Evolutionary conservation across 30 jellyfish, hydroid and myxozoan species (phyloP).

Genomic region (Hydractinia echinata): DNA sequence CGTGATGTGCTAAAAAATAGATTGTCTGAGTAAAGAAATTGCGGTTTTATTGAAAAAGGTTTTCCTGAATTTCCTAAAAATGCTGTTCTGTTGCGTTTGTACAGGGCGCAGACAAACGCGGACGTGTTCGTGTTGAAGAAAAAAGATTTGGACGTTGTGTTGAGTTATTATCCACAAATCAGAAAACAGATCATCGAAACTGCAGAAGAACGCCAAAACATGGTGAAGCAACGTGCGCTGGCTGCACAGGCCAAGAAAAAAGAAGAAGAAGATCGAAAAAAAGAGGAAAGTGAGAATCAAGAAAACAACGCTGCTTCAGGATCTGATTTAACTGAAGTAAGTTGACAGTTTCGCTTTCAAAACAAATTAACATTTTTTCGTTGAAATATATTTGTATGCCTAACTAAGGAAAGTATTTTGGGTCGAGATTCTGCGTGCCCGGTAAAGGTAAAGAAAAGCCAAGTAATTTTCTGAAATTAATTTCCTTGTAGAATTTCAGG

Average conservation of each 20-base stretch:
- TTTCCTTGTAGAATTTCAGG: too few species aligned
- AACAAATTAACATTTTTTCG: too few species aligned
- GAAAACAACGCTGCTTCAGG: background rate
- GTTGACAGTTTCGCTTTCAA: too few species aligned
- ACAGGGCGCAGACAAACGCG: conserved; percentile 61
- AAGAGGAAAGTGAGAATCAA: conserved; percentile 34
- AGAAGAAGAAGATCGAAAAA: conserved; percentile 25
- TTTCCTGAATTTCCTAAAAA: background rate
- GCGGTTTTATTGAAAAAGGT: too few species aligned
- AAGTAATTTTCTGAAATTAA: too few species aligned
- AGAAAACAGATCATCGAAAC: conserved; percentile 25
- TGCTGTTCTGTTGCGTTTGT: background rate
- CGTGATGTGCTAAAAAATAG: too few species aligned
- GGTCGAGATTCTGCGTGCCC: too few species aligned
- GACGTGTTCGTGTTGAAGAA: conserved; percentile 59
- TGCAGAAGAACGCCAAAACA: conserved; percentile 43
- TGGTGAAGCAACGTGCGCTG: conserved; percentile 37
- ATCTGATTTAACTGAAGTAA: too few species aligned
- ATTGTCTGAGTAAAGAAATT: too few species aligned
- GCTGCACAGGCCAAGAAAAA: conserved; percentile 16
- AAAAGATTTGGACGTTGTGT: conserved; percentile 49
- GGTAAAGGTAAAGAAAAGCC: too few species aligned
- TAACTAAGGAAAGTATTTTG: too few species aligned
- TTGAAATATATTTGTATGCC: too few species aligned
- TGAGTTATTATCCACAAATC: conserved; percentile 63